These are phyloP conservation scores for Pristiophorus japonicus DNA, from an alignment of 2,113 vertebrate genomes.

Conservation along the genomic window DNA sequence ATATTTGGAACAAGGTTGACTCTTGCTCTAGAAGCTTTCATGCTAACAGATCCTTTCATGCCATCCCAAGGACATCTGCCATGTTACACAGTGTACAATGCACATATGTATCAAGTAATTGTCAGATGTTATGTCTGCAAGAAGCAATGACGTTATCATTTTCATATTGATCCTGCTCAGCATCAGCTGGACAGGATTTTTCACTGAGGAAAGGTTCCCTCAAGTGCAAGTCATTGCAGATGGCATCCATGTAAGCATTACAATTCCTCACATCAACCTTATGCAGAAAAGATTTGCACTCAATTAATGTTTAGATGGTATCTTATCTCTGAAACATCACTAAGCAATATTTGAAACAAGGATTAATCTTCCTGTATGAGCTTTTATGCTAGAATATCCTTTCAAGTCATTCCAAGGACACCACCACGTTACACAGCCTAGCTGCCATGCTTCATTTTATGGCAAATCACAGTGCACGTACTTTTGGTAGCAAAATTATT, in stretches of 20 bases:
- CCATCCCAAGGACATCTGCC: not conserved
- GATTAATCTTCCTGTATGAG: not conserved
- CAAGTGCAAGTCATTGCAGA: not conserved
- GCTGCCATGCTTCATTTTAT: not conserved
- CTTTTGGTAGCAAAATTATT: not conserved
- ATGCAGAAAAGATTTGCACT: constrained; percentile 6
- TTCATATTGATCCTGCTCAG: not conserved
- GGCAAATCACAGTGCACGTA: not conserved
- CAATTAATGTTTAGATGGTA: not conserved
- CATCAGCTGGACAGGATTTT: not conserved
- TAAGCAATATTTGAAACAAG: not conserved
- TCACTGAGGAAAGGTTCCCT: not conserved
- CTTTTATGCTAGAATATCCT: not conserved
- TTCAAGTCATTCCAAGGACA: not conserved
- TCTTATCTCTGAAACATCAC: not conserved
- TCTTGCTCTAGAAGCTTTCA: not conserved
- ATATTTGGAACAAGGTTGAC: not conserved
- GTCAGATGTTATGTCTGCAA: not conserved
- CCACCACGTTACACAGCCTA: not conserved
- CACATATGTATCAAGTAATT: constrained; percentile 15
- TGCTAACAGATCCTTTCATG: not conserved
- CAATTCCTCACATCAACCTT: not conserved
- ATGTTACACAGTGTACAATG: not conserved
- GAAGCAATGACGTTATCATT: too few relatives aligned
- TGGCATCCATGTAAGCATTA: not conserved